A percentile compares a stretch with the other conserved stretches of the same genome.
phyloP scores from a whole-genome alignment of 2,888 invertebrate species.

The Cancer borealis region DNA sequence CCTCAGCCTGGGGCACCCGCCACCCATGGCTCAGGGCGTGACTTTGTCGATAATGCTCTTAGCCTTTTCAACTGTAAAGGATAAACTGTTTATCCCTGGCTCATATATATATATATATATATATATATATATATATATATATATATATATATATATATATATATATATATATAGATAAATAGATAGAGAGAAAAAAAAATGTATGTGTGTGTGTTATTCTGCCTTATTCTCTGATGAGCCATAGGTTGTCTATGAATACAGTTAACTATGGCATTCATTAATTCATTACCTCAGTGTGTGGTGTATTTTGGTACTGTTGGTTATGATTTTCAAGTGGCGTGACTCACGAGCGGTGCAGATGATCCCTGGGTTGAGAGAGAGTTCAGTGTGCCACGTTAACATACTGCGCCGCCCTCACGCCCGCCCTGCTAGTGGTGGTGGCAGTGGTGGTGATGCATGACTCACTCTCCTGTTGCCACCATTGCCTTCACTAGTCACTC shows the following conservation, averaged over 20 bases:
- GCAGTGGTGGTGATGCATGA: conserved; percentile 60
- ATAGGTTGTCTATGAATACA: background rate
- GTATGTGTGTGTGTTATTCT: background rate
- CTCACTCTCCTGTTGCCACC: conserved; percentile 68
- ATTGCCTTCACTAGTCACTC: conserved; percentile 47
- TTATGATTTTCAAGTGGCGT: conserved; percentile 46
- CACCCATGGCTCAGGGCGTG: background rate
- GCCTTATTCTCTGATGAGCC: background rate
- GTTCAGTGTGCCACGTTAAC: conserved; percentile 60
- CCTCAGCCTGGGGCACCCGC: background rate
- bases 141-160: no score
- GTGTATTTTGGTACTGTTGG: conserved; percentile 11
- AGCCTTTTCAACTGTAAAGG: background rate
- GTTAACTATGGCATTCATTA: background rate
- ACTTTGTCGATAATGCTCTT: background rate
- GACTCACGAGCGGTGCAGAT: conserved; percentile 51
- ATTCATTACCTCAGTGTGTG: background rate
- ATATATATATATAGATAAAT: no score
- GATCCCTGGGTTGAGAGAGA: conserved; percentile 31
- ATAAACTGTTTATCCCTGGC: background rate
- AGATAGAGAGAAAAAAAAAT: no score
- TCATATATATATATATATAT: background rate
- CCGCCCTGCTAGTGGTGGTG: background rate
- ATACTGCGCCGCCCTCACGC: conserved; percentile 3
- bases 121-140: no score